Evolutionary conservation across 1,140 invertebrate species (phyloP).

Genomic region (Cheumatopsyche charites): DNA sequence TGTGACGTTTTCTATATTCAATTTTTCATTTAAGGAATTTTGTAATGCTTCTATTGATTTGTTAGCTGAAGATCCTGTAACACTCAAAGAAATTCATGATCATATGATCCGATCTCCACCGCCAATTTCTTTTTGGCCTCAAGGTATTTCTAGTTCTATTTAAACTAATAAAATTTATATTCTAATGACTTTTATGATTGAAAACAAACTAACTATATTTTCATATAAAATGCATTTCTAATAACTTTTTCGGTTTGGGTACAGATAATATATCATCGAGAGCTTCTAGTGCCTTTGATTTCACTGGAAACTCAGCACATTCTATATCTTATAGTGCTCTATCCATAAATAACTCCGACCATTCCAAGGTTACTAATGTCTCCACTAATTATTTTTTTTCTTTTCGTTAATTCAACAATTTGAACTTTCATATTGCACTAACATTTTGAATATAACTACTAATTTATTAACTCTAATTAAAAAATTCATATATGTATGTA

Average conservation of each 20-base stretch:
- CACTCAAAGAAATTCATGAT: slow-evolving; percentile 79
- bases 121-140: slow-evolving; percentile 72
- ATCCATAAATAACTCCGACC: slow-evolving; percentile 56
- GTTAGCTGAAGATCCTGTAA: slow-evolving; percentile 70
- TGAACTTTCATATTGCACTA: neutral
- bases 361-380: slow-evolving; percentile 59
- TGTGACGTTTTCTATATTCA: neutral
- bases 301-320: slow-evolving; percentile 54
- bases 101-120: slow-evolving; percentile 83
- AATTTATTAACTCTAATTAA: neutral
- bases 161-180: no score
- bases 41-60: slow-evolving; percentile 64
- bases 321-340: slow-evolving; percentile 57
- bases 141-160: slow-evolving; percentile 53
- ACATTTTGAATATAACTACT: no score
- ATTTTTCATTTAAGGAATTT: slow-evolving; percentile 64
- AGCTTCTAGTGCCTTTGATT: slow-evolving; percentile 59
- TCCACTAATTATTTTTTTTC: slow-evolving; percentile 2
- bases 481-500: neutral
- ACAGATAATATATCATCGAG: slow-evolving; percentile 56
- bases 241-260: slow-evolving; percentile 41
- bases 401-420: neutral
- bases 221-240: neutral
- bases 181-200: no score
- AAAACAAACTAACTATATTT: no score